Conservation (phyloP, 2,113 vertebrate species). For the Paraplagusia blochii region DNA sequence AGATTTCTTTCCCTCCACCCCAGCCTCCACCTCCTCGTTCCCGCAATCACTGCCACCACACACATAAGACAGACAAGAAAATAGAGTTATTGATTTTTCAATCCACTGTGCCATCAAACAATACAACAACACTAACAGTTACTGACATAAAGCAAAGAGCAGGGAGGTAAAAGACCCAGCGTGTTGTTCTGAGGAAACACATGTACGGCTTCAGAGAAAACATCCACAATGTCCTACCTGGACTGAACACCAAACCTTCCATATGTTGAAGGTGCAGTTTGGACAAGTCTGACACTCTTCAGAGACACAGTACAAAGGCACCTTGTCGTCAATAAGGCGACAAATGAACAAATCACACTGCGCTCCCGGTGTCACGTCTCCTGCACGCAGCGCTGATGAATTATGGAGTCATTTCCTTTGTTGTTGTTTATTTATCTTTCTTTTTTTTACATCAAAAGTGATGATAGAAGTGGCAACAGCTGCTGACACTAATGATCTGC, state of each 20-base stretch:
- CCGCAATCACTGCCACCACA: neutral
- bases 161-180: neutral
- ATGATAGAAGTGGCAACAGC: constrained; percentile 4
- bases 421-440: neutral
- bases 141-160: constrained; percentile 7
- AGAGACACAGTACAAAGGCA: constrained; percentile 7
- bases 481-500: constrained; percentile 16
- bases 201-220: constrained; percentile 5
- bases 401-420: constrained; percentile 20
- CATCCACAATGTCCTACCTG: neutral
- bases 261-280: no score
- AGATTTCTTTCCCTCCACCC: no score
- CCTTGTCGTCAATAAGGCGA: constrained; percentile 4
- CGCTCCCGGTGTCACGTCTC: constrained; percentile 21
- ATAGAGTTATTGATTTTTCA: constrained; percentile 32
- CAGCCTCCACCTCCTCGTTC: neutral
- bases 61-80: neutral
- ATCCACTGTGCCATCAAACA: constrained; percentile 22
- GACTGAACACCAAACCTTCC: no score
- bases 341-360: constrained; percentile 12
- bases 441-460: constrained; percentile 11
- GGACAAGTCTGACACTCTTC: no score
- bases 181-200: constrained; percentile 15
- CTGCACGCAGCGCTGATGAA: constrained; percentile 13
- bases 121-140: constrained; percentile 10